Base-by-base conservation (phyloP, 2,113 vertebrate genomes). In the Nesogale talazaci region DNA sequence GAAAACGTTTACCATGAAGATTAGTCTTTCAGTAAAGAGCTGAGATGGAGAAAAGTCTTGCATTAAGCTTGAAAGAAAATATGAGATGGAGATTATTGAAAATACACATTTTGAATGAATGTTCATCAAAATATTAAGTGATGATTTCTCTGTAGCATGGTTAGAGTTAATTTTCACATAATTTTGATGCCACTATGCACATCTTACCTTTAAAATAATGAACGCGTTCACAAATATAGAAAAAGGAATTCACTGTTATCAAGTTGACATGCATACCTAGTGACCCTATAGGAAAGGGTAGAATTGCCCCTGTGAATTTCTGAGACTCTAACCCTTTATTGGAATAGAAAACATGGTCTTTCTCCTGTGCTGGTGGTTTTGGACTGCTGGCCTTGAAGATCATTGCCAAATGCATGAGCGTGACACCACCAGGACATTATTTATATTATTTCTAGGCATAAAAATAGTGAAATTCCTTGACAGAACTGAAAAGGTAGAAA, bases 371-470 rank as follows among this genome's bases (percentile, higher is more conserved):
- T 52, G 46, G 46, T 52, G 46, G 46, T 52, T 52, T 52, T 52
- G 46, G 14, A 52, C 46, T 52, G 46, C 14, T 52, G 46, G 46
- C 14, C 46, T 52, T 52, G 46, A 52, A 52, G 9, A 52, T 52
- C 46, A 52, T 52, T 12, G 46, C 46, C 46, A 52, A 69, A 93
- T 57, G 6, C 31, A 76, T 52, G 14, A 52, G 46, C 9, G 14
- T 12, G 10, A 52, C 9, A 52, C 46, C 10, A 52, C 46, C 46
- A 20, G 82, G n/a, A 3, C 15, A 40, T 56, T 85, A 59, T 42
- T 88, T 94, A 67, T 57, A 90, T 25, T 36, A 61, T 52, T 85
- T 93, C 59, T 65, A 11, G n/a, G 75, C 29, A 93, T 72, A 75
- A 74, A 61, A 6, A 67, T 77, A 40, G 3, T 57, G 81, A 22